Evolutionary conservation across 2,888 invertebrate species (phyloP), one percentile per base, ranked within the genome.

Genomic region (Nephrotoma flavescens): DNA sequence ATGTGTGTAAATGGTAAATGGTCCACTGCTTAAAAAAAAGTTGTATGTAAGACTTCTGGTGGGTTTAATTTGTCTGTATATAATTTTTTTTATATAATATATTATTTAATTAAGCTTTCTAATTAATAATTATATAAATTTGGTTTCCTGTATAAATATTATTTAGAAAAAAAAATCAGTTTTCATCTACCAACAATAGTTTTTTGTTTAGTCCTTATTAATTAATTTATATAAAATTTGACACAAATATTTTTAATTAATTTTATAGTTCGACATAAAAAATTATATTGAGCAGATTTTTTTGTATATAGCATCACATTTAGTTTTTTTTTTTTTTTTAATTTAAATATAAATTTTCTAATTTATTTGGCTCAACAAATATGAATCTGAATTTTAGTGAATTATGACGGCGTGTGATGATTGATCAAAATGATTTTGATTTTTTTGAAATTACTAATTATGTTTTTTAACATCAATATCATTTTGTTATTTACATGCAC

Each of bases 21-120:
- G 71, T 71, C 71, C 71, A 71, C 71, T 19, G 11, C 9, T n/a
- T 31, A 11, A 2, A 71, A 71, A 31, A 19, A 71, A 15, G 15
- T 52, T 71, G 31, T 71, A 71, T 71, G 31, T 31, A 31, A 71
- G 71, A 71, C 71, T 19, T 57, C 31, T 71, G 71, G 71, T 71
- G 71, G 71, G 71, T 71, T 31, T 19, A 31, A 71, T 31, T 71
- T 31, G 31, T 31, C 31, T 71, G 19, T 57, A 15, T 31, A 31
- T 15, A 52, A 52, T 19, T 31, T 71, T 31, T 19, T 5, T 57
- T 57, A 47, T 90, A 12, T 42, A 42, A n/a, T 84, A 42, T 42
- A 85, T 57, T 42, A 85, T 42, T 85, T 85, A 83, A 83, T 42
- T 85, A 85, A 42, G 41, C 41, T 42, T 85, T 42, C 42, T 42